Conservation (phyloP, 2,797 vertebrate species). For the Hydrophis major region DNA sequence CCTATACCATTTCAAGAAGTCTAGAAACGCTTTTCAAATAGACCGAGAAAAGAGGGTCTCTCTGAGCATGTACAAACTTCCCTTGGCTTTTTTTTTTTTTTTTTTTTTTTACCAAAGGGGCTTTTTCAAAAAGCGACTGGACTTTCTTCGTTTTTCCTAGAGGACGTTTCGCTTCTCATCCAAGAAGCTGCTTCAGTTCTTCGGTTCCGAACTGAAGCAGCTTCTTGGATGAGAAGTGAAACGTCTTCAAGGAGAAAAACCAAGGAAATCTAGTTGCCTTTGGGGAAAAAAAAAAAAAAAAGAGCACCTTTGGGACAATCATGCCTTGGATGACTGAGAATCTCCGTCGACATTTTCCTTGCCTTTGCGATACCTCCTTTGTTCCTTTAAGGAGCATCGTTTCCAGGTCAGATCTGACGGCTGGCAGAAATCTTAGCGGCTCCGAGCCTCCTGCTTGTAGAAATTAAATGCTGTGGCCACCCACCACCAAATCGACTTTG, state of each 20-base stretch:
- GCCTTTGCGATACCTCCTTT: background rate
- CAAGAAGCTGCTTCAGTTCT: too few species aligned
- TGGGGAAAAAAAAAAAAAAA: too few species aligned
- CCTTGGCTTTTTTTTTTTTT: too few species aligned
- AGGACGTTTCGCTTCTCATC: too few species aligned
- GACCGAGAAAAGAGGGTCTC: background rate
- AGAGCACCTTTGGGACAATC: too few species aligned
- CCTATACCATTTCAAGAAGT: background rate
- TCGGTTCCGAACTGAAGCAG: too few species aligned
- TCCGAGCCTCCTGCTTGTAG: background rate
- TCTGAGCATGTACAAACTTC: background rate
- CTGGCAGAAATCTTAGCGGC: background rate
- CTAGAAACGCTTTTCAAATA: background rate
- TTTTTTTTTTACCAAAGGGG: too few species aligned
- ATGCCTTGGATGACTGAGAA: background rate
- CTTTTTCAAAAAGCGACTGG: too few species aligned
- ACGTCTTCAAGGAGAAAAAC: too few species aligned
- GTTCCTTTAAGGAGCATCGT: background rate
- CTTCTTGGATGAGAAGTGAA: too few species aligned
- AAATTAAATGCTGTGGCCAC: conserved; percentile 22
- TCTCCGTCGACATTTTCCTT: background rate
- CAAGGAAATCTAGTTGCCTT: too few species aligned
- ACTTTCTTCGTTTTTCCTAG: too few species aligned
- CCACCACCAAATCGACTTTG: conserved; percentile 16
- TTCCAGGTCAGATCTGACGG: background rate